Base-by-base conservation (phyloP, 2,797 vertebrate genomes). In the Poliocrania exsul region DNA sequence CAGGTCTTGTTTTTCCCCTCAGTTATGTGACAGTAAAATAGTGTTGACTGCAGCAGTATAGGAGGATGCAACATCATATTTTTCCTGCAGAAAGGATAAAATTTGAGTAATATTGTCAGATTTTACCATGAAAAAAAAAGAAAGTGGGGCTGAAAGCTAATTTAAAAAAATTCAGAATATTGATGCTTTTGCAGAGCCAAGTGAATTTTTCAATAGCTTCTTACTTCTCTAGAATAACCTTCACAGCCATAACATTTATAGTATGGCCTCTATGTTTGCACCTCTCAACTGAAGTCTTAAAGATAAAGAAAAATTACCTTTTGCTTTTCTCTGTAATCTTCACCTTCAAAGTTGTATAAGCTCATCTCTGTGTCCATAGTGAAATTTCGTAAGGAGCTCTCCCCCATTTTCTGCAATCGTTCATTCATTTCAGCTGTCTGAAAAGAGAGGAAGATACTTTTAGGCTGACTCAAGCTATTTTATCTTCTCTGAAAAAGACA, bases 361-460 rank as follows among this genome's bases (percentile, higher is more conserved):
- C 98, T 99, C 97, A 98, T 98, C 96, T 99, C 98, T 47, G 97
- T 98, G 74, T 99, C 98, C 98, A 99, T 98, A 58, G 98, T 98
- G 97, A 99, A 99, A 92, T 98, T 98, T 89, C 98, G 97, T 51
- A 99, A 97, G 13, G 98, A 98, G 89, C 98, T 98, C 94, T 99
- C 98, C 9, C 98, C 98, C 97, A 99, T 98, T 53, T 98, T 98
- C 95, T 98, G 97, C 96, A 99, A 96, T 50, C 98, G 98, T 89
- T 99, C 98, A 33, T 99, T 98, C 98, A 99, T 98, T 97, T 99
- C 98, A 46, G 98, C 98, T 21, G 98, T 99, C 98, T 99, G 60
- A 93, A 86, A 83, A 84, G 9, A 94, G 12, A 81, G 4, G 4
- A 62, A 33, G 11, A 64, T 13, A 74, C 17, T 47, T 75, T 87